Evolutionary conservation across 2,113 vertebrate genomes (phyloP).

Genomic region (Calidris pygmaea): DNA sequence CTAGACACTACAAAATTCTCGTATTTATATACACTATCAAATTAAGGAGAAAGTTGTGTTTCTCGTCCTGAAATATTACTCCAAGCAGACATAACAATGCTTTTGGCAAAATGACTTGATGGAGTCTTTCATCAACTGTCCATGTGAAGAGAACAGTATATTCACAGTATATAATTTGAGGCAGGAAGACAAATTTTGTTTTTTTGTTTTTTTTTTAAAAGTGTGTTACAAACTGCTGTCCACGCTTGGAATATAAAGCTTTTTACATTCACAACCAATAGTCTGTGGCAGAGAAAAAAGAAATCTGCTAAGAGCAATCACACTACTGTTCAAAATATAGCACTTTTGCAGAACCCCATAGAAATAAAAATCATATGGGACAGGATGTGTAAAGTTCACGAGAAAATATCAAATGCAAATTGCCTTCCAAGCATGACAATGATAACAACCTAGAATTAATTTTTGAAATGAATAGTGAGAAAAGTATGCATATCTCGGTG

Average conservation of each 20-base stretch:
- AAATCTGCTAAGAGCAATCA: background rate
- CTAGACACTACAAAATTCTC: background rate
- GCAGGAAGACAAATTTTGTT: background rate
- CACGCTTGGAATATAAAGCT: background rate
- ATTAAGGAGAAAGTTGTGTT: constrained; percentile 58
- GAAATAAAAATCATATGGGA: background rate
- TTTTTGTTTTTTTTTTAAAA: background rate
- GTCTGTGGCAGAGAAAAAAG: background rate
- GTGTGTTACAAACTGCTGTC: background rate
- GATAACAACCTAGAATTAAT: background rate
- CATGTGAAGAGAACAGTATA: background rate
- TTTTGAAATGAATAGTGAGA: background rate
- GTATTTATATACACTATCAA: constrained; percentile 19
- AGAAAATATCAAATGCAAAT: background rate
- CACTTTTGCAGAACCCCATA: background rate
- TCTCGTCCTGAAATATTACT: constrained; percentile 43
- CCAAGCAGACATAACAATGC: constrained; percentile 16
- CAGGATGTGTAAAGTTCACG: background rate
- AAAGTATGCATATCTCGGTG: background rate
- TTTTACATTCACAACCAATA: background rate
- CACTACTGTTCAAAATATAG: background rate
- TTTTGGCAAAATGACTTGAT: background rate
- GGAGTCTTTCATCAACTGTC: background rate
- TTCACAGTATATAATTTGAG: background rate
- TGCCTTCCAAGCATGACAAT: background rate